These are phyloP conservation scores for Grammomys surdaster DNA, from an alignment of 2,113 vertebrate species.

Conservation along the genomic window DNA sequence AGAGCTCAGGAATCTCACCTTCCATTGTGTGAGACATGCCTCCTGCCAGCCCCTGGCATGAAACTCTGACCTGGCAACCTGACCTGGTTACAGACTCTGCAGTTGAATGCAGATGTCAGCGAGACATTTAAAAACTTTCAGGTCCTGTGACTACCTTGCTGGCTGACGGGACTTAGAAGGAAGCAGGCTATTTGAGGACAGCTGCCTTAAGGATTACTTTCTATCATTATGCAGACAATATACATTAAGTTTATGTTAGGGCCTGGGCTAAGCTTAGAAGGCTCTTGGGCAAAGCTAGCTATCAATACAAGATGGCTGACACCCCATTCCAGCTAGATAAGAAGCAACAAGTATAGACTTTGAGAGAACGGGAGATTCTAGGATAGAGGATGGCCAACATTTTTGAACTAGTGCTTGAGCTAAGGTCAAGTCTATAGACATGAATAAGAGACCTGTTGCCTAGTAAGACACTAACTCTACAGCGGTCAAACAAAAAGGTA, in stretches of 20 bases:
- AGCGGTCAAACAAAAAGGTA: not conserved
- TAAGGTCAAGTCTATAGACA: not conserved
- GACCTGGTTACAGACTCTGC: conserved; percentile 63
- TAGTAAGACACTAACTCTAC: not conserved
- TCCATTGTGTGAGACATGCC: not conserved
- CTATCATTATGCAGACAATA: not conserved
- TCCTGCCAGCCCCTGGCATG: conserved; percentile 35
- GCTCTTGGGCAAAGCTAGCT: not conserved
- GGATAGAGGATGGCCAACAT: not conserved
- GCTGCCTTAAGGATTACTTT: not conserved
- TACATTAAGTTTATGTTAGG: not conserved
- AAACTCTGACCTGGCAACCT: conserved; percentile 32
- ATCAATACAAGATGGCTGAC: not conserved
- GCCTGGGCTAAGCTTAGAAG: not conserved
- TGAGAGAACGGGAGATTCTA: not conserved
- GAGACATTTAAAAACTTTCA: conserved; percentile 39
- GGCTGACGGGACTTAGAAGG: conserved; percentile 19
- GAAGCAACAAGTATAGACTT: not conserved
- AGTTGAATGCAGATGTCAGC: conserved; percentile 44
- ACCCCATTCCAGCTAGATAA: not conserved
- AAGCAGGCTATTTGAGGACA: not conserved
- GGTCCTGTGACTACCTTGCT: not conserved
- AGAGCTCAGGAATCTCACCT: conserved; percentile 52
- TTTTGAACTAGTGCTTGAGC: not conserved
- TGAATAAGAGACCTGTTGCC: not conserved